Evolutionary conservation across 2,888 invertebrate genomes (phyloP).

Genomic region (Pyrrhosoma nymphula): DNA sequence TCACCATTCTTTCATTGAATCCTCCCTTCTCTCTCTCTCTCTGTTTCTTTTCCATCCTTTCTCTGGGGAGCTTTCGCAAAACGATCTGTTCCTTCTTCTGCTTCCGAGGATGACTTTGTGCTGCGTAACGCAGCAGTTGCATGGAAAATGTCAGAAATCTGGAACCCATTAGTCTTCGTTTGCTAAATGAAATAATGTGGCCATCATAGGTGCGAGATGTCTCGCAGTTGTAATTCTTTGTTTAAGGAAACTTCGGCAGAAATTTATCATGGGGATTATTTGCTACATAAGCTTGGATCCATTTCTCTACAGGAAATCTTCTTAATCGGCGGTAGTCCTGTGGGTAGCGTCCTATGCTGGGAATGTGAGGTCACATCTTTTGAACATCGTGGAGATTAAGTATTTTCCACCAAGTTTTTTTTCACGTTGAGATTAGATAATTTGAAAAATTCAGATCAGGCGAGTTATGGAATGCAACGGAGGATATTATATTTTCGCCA

Average conservation of each 20-base stretch:
- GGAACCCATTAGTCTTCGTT: conserved; percentile 26
- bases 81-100: background rate
- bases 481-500: no score
- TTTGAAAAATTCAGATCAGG: no score
- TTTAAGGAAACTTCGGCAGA: background rate
- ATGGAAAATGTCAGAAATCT: background rate
- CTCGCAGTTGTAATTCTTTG: background rate
- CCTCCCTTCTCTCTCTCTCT: background rate
- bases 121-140: background rate
- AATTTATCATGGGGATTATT: background rate
- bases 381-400: no score
- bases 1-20: conserved; percentile 43
- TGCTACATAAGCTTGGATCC: no score
- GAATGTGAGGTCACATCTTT: no score
- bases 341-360: no score
- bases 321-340: no score
- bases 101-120: background rate
- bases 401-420: no score
- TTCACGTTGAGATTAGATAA: no score
- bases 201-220: background rate
- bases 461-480: no score
- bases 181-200: background rate
- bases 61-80: background rate
- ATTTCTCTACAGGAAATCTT: no score
- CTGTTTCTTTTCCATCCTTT: background rate